Evolutionary conservation across 2,113 vertebrate genomes (phyloP), one percentile per base, ranked within the genome.

Genomic region (Galbula dea): DNA sequence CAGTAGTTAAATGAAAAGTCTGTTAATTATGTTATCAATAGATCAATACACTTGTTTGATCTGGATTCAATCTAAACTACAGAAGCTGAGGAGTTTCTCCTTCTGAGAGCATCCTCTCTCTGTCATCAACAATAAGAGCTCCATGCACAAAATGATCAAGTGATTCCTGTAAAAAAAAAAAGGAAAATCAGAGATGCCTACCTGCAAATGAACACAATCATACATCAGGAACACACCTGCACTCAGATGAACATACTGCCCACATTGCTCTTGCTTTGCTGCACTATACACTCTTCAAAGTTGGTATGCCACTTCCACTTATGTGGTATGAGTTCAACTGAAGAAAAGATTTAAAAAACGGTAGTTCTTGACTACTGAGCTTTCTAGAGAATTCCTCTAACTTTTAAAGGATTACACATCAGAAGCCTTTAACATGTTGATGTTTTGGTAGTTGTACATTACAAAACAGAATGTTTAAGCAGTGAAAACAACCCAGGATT

Each of bases 371-470:
- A 61, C 17, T 58, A 45, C 2, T 0, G 0, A 72, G 13, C 19
- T 63, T 77, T 67, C 46, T 52, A 61, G 24, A 84, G 5, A 58
- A 69, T 4, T 9, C 15, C 9, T 62, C 24, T 48, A 63, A 55
- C 29, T 84, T 71, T 18, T 41, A 34, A 1, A 67, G 23, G 19
- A 36, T 15, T 57, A 51, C 34, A 54, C 13, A 51, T 7, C 32
- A 55, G 15, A 30, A 43, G 26, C 12, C 32, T 62, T 93, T 67
- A 62, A 55, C 10, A 34, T 1, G 7, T 6, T 39, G 8, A 23
- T 17, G 7, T 4, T 15, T 5, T 88, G 37, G 37, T 3, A 92
- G 20, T 20, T 0, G 1, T 15, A 18, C 0, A 2, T 3, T 15
- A 73, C 57, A 67, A 12, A 26, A 39, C 8, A 58, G 10, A 32